Percentiles rank a stretch among this genome's conserved stretches.
Evolutionary conservation across 1,140 invertebrate genomes (phyloP).

Genomic region (Drosophila nikananu): DNA sequence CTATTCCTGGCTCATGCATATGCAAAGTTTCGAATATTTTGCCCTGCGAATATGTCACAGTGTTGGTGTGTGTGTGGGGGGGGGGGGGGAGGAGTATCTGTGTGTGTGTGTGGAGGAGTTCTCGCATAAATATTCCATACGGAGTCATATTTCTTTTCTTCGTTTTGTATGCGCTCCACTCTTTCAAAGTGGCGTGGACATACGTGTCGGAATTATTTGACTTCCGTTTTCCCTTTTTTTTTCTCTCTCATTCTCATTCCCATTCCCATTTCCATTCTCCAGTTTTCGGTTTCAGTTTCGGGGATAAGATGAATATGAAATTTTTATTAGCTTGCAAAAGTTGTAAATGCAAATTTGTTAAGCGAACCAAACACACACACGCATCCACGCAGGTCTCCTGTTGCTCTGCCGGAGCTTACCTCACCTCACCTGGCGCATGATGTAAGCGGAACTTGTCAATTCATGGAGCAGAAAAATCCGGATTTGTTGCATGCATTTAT

Average conservation of each 20-base stretch:
- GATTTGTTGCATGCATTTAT: slow-evolving; percentile 41
- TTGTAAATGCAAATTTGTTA: slow-evolving; percentile 50
- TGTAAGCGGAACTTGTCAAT: slow-evolving; percentile 49
- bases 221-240: slow-evolving; percentile 52
- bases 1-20: slow-evolving; percentile 60
- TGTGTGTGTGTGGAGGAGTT: slow-evolving; percentile 33
- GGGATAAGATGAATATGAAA: slow-evolving; percentile 62
- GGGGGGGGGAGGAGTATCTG: slow-evolving; percentile 4
- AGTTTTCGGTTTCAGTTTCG: slow-evolving; percentile 26
- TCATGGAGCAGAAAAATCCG: slow-evolving; percentile 45
- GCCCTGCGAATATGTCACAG: slow-evolving; percentile 67
- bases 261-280: not conserved
- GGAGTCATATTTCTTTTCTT: slow-evolving; percentile 77
- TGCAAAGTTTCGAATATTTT: slow-evolving; percentile 82
- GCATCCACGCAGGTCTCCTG: slow-evolving; percentile 34
- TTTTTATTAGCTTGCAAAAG: slow-evolving; percentile 65
- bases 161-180: slow-evolving; percentile 73
- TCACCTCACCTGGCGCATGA: slow-evolving; percentile 22
- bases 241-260: not conserved
- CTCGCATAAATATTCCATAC: slow-evolving; percentile 72
- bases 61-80: slow-evolving; percentile 33
- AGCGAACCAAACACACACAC: slow-evolving; percentile 15
- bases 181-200: slow-evolving; percentile 74
- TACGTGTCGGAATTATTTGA: slow-evolving; percentile 81
- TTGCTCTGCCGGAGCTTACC: slow-evolving; percentile 10